Evolutionary conservation across 2,888 invertebrate genomes (phyloP).

Genomic region (Amblyteles armatorius): DNA sequence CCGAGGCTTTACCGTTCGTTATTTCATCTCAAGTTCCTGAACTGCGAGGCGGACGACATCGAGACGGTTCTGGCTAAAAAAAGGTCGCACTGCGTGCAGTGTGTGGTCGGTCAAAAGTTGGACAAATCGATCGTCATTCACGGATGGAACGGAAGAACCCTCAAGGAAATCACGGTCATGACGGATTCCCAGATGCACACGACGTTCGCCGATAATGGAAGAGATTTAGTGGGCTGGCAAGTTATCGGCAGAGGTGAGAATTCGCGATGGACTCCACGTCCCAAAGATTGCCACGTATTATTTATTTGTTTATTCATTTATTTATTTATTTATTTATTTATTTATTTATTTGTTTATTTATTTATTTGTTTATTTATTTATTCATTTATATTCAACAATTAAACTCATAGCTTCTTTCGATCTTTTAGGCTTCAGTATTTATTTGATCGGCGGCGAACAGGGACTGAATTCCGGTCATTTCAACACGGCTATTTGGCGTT

Average conservation of each 20-base stretch:
- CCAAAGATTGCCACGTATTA: neutral
- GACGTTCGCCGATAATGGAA: conserved; percentile 64
- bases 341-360: neutral
- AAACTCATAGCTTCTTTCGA: neutral
- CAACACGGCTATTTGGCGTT: conserved; percentile 76
- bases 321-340: neutral
- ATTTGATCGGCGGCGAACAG: conserved; percentile 77
- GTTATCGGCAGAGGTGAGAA: conserved; percentile 74
- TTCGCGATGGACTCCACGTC: neutral
- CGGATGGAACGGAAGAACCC: conserved; percentile 72
- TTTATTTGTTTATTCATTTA: conserved; percentile 10
- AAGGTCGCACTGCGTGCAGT: conserved; percentile 58
- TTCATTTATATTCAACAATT: neutral
- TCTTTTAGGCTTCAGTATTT: conserved; percentile 76
- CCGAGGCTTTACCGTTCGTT: neutral
- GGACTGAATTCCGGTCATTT: conserved; percentile 76
- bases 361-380: neutral
- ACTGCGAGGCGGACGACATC: conserved; percentile 44
- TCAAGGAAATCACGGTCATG: conserved; percentile 68
- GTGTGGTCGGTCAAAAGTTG: conserved; percentile 63
- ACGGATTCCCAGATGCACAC: conserved; percentile 58
- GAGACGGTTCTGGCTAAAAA: conserved; percentile 39
- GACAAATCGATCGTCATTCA: conserved; percentile 67
- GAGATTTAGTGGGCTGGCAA: conserved; percentile 75
- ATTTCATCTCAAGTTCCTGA: conserved; percentile 50